phyloP scores from a whole-genome alignment of 2,888 invertebrate genomes.

The Rhamnusium bicolor region DNA sequence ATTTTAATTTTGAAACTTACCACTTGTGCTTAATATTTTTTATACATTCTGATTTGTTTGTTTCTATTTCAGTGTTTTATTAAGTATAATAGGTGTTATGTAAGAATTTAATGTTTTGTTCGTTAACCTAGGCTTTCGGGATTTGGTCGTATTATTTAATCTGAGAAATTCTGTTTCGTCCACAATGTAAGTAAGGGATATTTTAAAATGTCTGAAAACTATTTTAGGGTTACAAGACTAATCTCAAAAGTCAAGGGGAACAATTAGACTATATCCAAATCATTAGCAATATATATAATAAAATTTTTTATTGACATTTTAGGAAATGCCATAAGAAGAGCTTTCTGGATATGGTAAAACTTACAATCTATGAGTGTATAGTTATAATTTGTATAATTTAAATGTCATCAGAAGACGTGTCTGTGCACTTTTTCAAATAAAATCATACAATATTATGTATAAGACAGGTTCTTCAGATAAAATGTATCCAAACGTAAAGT shows the following conservation, averaged over 20 bases:
- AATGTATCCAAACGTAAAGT: constrained; percentile 11
- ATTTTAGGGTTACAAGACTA: constrained; percentile 5
- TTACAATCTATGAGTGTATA: constrained; percentile 14
- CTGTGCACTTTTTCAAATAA: not conserved
- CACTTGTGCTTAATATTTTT: no score
- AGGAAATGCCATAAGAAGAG: constrained; percentile 38
- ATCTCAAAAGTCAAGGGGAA: constrained; percentile 19
- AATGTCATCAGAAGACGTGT: not conserved
- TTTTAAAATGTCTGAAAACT: not conserved
- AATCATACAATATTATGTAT: constrained; percentile 3
- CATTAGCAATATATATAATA: not conserved
- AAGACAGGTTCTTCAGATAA: constrained; percentile 21
- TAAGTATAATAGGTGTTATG: not conserved
- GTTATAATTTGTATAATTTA: constrained; percentile 4
- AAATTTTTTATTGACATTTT: constrained; percentile 39
- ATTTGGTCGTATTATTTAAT: constrained; percentile 1
- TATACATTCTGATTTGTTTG: no score
- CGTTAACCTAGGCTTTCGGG: constrained; percentile 19
- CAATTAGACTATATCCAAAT: not conserved
- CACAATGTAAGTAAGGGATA: not conserved
- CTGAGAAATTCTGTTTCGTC: not conserved
- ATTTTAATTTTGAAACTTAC: no score
- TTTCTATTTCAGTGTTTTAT: not conserved
- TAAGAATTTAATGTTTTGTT: not conserved
- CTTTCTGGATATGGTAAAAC: constrained; percentile 35